Evolutionary conservation across 2,797 vertebrate species (phyloP), one percentile per base, ranked within the genome.

Genomic region (Eleutherodactylus coqui): DNA sequence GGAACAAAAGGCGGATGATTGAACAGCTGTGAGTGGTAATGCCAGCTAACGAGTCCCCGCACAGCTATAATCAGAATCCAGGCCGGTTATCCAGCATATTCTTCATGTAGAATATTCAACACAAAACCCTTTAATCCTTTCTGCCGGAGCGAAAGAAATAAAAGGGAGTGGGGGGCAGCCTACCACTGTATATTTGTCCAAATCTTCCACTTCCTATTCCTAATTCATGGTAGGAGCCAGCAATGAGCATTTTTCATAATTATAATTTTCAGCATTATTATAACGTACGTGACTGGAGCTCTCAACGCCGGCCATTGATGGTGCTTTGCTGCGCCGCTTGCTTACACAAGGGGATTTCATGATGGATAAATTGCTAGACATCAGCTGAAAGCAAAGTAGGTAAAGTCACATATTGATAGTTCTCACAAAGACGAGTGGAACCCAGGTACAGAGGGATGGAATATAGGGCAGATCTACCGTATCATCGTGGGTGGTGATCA

Each of bases 1-100:
- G 70, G 75, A 80, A 84, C 47, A 87, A 79, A 90, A 85, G 62
- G 70, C 32, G 29, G 7, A 70, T 41, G 13, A 9, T 0, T 89
- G 62, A 90, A 83, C 79, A 76, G 1, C 24, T 72, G 60, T 76
- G 70, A 88, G 14, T 32, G 84, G 62, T 82, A 76, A 34, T 11
- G 24, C 34, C 83, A 32, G 49, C 62, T 36, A 13, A 17, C 70
- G 9, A 49, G 53, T 77, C 64, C 62, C 51, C 78, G 2, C 85
- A 16, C 62, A 86, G 82, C 2, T 89, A 38, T 49, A 32, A 82
- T 88, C 70, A 70, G 75, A 73, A 85, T 69, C 36, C 36, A 55
- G 51, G 27, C 45, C 21, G 62, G 19, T 85, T 24, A 86, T 34
- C 86, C 75, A 58, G 21, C 62, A 16, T 19, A 73, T 29, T 87